Evolutionary conservation across 2,888 invertebrate species (phyloP).

Genomic region (Ophion costatus): DNA sequence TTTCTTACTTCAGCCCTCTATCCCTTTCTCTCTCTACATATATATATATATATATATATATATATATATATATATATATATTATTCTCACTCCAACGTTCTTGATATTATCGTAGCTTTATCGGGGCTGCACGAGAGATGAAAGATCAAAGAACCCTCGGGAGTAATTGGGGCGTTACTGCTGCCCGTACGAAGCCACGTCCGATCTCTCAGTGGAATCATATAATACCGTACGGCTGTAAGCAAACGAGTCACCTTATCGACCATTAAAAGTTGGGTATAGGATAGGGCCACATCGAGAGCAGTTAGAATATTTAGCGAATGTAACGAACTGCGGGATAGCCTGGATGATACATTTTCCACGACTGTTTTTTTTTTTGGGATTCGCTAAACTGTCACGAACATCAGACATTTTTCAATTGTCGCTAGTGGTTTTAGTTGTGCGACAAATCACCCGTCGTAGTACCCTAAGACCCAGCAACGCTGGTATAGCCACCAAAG

Average conservation of each 20-base stretch:
- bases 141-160: slow-evolving; percentile 67
- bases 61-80: background rate
- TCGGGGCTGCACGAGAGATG: slow-evolving; percentile 62
- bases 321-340: background rate
- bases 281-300: slow-evolving; percentile 8
- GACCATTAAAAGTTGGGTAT: slow-evolving; percentile 23
- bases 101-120: slow-evolving; percentile 68
- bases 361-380: background rate
- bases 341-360: background rate
- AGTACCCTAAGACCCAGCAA: background rate
- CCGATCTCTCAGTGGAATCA: slow-evolving; percentile 3
- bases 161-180: slow-evolving; percentile 67
- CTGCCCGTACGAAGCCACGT: background rate
- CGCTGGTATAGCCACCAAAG: background rate
- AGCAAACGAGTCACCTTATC: slow-evolving; percentile 27
- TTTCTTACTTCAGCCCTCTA: slow-evolving; percentile 27
- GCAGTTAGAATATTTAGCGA: slow-evolving; percentile 2
- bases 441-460: background rate
- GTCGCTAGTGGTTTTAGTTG: background rate
- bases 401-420: background rate
- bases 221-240: background rate
- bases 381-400: background rate
- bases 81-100: slow-evolving; percentile 15
- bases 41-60: background rate
- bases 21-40: background rate